These are phyloP conservation scores for Trichogramma pretiosum DNA, from an alignment of 1,140 invertebrate species.

Conservation along the genomic window DNA sequence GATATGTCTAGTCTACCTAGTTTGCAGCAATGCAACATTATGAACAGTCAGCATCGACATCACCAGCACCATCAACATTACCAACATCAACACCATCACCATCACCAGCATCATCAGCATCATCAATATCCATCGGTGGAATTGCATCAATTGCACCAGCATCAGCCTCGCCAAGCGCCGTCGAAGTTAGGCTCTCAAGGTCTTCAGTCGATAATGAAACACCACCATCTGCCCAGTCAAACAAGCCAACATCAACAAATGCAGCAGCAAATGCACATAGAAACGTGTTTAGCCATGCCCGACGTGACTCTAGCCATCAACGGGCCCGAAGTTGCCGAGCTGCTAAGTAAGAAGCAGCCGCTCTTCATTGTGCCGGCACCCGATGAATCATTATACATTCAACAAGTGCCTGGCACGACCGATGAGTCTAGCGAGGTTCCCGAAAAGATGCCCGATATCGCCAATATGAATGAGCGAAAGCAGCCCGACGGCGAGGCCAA, in stretches of 20 bases:
- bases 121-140: too few relatives aligned
- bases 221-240: not conserved
- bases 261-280: slow-evolving; percentile 38
- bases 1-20: too few relatives aligned
- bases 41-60: too few relatives aligned
- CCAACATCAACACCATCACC: too few relatives aligned
- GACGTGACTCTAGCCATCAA: slow-evolving; percentile 40
- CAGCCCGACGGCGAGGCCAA: slow-evolving; percentile 42
- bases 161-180: not conserved
- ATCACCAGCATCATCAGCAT: too few relatives aligned
- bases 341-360: not conserved
- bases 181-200: not conserved
- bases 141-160: too few relatives aligned
- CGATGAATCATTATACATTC: not conserved
- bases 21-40: too few relatives aligned
- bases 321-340: slow-evolving; percentile 17
- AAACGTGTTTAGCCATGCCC: slow-evolving; percentile 37
- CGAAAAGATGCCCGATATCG: slow-evolving; percentile 32
- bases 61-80: too few relatives aligned
- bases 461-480: slow-evolving; percentile 38
- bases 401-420: not conserved
- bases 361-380: not conserved
- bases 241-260: slow-evolving; percentile 26
- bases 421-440: too few relatives aligned
- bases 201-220: slow-evolving; percentile 1